Conservation (phyloP, 2,888 invertebrate genomes). For the Spisula solida region DNA sequence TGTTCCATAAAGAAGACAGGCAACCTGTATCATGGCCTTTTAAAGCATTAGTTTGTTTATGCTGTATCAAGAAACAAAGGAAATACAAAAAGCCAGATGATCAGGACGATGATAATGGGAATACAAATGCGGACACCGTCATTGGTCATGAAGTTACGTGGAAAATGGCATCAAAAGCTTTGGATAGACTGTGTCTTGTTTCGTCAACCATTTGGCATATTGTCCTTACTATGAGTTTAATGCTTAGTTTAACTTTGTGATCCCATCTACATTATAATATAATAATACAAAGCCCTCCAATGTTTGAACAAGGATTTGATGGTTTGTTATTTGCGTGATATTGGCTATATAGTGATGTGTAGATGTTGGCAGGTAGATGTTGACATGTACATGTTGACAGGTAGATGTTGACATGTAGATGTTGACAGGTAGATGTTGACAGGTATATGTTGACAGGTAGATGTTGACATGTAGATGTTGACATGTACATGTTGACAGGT, state of each 20-base stretch:
- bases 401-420: too few relatives aligned
- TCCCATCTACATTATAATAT: not conserved
- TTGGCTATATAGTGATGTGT: too few relatives aligned
- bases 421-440: too few relatives aligned
- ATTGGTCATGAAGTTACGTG: not conserved
- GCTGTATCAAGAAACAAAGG: not conserved
- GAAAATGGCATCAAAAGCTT: conserved; percentile 31
- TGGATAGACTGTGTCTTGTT: conserved; percentile 24
- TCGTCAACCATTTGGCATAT: conserved; percentile 21
- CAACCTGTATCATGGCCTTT: not conserved
- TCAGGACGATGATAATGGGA: not conserved
- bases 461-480: too few relatives aligned
- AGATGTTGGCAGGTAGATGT: too few relatives aligned
- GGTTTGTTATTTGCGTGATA: too few relatives aligned
- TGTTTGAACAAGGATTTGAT: too few relatives aligned
- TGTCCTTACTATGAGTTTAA: not conserved
- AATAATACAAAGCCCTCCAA: too few relatives aligned
- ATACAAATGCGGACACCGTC: not conserved
- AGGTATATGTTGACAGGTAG: too few relatives aligned
- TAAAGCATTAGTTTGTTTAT: not conserved
- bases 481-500: too few relatives aligned
- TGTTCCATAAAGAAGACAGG: conserved; percentile 40
- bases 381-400: too few relatives aligned
- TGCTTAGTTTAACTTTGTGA: not conserved
- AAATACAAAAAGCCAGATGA: not conserved